Conservation (phyloP, 2,113 vertebrate genomes). For the cat (Felis catus) region DNA sequence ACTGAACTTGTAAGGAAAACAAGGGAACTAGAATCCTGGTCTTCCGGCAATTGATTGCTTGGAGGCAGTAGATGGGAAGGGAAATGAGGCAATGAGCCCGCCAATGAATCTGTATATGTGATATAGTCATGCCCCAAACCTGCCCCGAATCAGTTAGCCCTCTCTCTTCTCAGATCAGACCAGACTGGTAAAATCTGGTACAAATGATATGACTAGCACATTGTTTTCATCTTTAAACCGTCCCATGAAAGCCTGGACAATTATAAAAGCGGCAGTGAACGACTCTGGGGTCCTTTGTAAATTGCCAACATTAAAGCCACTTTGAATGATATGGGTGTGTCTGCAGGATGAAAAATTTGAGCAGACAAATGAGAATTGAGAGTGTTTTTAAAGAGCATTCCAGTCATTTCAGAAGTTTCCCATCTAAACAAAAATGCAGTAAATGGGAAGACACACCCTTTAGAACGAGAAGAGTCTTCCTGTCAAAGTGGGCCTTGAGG, state of each 20-base stretch:
- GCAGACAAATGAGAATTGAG: slow-evolving; percentile 39
- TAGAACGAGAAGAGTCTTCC: neutral
- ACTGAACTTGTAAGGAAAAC: neutral
- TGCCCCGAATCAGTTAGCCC: neutral
- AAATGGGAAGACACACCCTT: slow-evolving; percentile 57
- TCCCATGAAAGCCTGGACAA: neutral
- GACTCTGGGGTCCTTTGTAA: slow-evolving; percentile 40
- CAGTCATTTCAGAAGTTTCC: slow-evolving; percentile 64
- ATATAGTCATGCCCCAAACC: neutral
- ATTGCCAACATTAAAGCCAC: slow-evolving; percentile 59
- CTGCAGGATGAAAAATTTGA: slow-evolving; percentile 26
- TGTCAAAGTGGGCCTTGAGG: neutral
- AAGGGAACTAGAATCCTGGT: neutral
- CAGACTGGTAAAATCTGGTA: neutral
- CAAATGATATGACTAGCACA: neutral
- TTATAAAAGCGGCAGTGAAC: neutral
- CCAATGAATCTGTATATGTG: neutral
- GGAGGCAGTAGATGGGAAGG: neutral
- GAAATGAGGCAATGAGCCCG: neutral
- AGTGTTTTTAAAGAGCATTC: slow-evolving; percentile 65
- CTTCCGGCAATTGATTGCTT: neutral
- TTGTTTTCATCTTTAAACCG: neutral
- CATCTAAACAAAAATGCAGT: slow-evolving; percentile 42
- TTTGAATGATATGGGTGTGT: slow-evolving; percentile 48
- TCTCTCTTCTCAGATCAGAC: neutral